Evolutionary conservation across 2,797 vertebrate species (phyloP).

Genomic region (Pangasius mekongensis): DNA sequence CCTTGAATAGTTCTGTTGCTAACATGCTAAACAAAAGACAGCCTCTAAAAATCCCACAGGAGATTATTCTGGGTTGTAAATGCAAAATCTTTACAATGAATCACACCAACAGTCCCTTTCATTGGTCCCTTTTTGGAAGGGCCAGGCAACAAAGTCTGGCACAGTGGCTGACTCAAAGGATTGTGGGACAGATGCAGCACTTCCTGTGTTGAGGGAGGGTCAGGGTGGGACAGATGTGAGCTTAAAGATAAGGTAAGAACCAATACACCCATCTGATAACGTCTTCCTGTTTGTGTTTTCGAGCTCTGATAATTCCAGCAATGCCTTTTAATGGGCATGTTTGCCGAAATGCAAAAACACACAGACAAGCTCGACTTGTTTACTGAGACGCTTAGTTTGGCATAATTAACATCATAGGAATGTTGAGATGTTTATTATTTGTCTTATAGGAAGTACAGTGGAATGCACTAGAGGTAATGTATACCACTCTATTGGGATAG

Average conservation of each 20-base stretch:
- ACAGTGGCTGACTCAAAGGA: constrained; percentile 61
- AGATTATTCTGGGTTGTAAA: constrained; percentile 33
- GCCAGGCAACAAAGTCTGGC: constrained; percentile 56
- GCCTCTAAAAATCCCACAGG: constrained; percentile 16
- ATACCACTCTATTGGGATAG: constrained; percentile 56
- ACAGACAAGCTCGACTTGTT: constrained; percentile 63
- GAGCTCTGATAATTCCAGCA: constrained; percentile 52
- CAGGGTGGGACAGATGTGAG: constrained; percentile 71
- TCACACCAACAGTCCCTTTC: background rate
- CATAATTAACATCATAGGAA: constrained; percentile 48
- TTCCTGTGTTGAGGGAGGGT: constrained; percentile 69
- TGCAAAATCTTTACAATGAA: constrained; percentile 38
- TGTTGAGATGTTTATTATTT: constrained; percentile 19
- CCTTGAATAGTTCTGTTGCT: constrained; percentile 25
- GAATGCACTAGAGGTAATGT: constrained; percentile 70
- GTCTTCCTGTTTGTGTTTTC: constrained; percentile 76
- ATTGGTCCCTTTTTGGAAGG: constrained; percentile 63
- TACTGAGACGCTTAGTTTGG: constrained; percentile 63
- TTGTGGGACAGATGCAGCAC: constrained; percentile 65
- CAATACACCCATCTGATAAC: constrained; percentile 69
- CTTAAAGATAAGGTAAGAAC: constrained; percentile 70
- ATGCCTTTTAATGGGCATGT: constrained; percentile 1
- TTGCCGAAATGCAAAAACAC: constrained; percentile 50
- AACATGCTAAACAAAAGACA: constrained; percentile 41
- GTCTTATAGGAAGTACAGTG: constrained; percentile 67